These are phyloP conservation scores for Drosophila yakuba DNA, from an alignment of 1,140 invertebrate species.

Conservation along the genomic window DNA sequence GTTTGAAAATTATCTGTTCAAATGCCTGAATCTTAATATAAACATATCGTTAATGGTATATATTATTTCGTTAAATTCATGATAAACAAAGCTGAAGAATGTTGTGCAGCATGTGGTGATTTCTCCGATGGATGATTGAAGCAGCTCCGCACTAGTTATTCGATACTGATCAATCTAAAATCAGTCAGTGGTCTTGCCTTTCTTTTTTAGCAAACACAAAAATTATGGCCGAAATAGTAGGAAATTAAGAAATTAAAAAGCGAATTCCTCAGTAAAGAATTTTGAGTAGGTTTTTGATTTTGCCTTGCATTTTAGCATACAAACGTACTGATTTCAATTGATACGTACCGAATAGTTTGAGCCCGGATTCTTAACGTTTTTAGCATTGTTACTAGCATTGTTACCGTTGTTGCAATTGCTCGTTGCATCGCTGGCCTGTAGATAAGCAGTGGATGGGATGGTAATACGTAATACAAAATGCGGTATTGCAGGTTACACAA, in stretches of 20 bases:
- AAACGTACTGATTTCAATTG: conserved; percentile 84
- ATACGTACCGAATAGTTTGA: conserved; percentile 85
- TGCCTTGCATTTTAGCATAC: conserved; percentile 50
- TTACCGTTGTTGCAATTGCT: conserved; percentile 78
- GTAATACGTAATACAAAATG: conserved; percentile 75
- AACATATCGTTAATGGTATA: too few relatives aligned
- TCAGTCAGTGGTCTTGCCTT: conserved; percentile 61
- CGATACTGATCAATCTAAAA: conserved; percentile 85
- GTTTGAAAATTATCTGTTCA: too few relatives aligned
- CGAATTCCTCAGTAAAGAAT: conserved; percentile 37
- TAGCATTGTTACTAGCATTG: conserved; percentile 78
- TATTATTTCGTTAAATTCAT: not conserved
- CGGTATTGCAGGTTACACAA: conserved; percentile 36
- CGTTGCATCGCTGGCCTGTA: conserved; percentile 84
- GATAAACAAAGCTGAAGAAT: conserved; percentile 4
- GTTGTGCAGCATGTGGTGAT: conserved; percentile 12
- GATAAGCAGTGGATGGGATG: conserved; percentile 84
- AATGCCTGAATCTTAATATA: too few relatives aligned
- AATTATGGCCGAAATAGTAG: conserved; percentile 61
- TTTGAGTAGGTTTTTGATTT: conserved; percentile 34
- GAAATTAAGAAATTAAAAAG: conserved; percentile 28
- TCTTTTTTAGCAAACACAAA: conserved; percentile 36
- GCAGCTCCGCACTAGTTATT: conserved; percentile 59
- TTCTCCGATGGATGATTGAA: conserved; percentile 19
- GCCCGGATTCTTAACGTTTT: conserved; percentile 85